Conservation (phyloP, 2,797 vertebrate genomes). For the Enteromius afrohamiltoni region DNA sequence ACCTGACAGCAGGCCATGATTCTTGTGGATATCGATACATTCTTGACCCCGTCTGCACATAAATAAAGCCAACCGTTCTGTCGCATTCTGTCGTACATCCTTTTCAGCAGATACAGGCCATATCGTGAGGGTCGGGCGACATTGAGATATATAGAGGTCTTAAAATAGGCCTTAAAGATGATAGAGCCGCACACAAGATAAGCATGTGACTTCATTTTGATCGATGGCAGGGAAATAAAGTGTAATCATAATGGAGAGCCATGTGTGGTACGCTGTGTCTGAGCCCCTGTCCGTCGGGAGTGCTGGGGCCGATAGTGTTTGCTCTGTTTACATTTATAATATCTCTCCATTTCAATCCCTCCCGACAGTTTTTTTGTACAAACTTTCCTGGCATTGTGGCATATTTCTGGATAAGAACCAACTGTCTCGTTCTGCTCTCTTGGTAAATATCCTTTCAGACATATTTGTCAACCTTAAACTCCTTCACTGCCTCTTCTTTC, state of each 20-base stretch:
- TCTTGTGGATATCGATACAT: neutral
- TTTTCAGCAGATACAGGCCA: conserved; percentile 9
- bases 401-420: conserved; percentile 22
- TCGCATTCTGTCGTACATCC: conserved; percentile 24
- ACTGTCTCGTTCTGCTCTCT: neutral
- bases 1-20: neutral
- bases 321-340: conserved; percentile 42
- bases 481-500: neutral
- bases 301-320: neutral
- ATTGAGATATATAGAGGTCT: conserved; percentile 43
- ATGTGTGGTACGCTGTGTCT: neutral
- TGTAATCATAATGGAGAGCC: conserved; percentile 38
- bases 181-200: conserved; percentile 45
- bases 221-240: conserved; percentile 47
- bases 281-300: neutral
- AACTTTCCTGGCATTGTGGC: neutral
- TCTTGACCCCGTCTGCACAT: conserved; percentile 22
- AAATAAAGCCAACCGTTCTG: conserved; percentile 9
- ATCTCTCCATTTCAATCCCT: conserved; percentile 16
- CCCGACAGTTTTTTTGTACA: neutral
- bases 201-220: conserved; percentile 43
- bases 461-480: conserved; percentile 24
- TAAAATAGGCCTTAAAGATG: conserved; percentile 54
- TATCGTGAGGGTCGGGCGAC: neutral
- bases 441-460: conserved; percentile 4